These are phyloP conservation scores for Rhynchophorus ferrugineus DNA, from an alignment of 1,140 invertebrate genomes.

Conservation along the genomic window DNA sequence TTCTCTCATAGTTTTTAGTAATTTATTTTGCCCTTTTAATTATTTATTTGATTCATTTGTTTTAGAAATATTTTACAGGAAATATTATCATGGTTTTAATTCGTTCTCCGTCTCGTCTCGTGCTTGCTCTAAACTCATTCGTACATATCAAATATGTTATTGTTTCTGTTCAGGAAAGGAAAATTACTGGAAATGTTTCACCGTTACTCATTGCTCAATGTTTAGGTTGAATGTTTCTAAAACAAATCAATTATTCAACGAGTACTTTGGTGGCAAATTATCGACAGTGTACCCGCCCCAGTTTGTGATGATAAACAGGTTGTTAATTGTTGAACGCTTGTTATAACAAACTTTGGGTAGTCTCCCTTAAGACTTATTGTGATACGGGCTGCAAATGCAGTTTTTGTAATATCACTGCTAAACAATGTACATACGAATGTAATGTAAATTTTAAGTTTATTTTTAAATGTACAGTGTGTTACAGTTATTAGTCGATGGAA, in stretches of 20 bases:
- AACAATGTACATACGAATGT: conserved; percentile 23
- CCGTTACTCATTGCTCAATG: background rate
- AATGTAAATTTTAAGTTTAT: conserved; percentile 31
- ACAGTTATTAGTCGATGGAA: conserved; percentile 41
- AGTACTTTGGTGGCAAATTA: conserved; percentile 1
- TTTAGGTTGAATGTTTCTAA: background rate
- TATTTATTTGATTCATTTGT: too few relatives aligned
- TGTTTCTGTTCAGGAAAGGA: too few relatives aligned
- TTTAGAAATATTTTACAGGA: too few relatives aligned
- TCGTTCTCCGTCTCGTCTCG: too few relatives aligned
- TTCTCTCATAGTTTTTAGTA: too few relatives aligned
- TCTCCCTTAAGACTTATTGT: conserved; percentile 4
- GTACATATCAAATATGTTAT: too few relatives aligned
- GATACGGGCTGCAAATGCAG: conserved; percentile 8
- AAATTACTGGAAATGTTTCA: too few relatives aligned
- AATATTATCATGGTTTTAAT: too few relatives aligned
- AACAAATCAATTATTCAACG: background rate
- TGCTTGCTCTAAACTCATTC: too few relatives aligned
- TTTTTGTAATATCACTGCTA: conserved; percentile 28
- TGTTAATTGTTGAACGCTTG: conserved; percentile 9
- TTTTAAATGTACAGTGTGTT: conserved; percentile 43
- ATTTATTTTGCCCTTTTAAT: too few relatives aligned
- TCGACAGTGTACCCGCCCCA: background rate
- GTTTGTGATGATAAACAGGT: conserved; percentile 1
- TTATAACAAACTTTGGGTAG: conserved; percentile 15